phyloP scores from a whole-genome alignment of 2,797 vertebrate species.

The Microctenopoma steveboyesi region DNA sequence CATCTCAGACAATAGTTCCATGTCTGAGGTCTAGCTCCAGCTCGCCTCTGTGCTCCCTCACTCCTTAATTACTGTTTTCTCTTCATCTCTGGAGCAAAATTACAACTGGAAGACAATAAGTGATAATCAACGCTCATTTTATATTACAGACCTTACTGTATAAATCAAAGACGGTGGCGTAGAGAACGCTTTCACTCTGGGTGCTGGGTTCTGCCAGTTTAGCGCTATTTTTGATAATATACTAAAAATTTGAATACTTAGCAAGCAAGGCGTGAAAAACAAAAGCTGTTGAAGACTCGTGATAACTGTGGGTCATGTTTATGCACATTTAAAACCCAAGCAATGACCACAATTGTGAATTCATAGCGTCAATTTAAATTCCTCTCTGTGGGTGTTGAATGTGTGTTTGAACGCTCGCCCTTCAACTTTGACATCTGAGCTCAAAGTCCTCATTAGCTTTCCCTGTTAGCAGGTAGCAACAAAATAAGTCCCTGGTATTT shows the following conservation, averaged over 20 bases:
- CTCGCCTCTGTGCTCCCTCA: conserved; percentile 30
- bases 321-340: background rate
- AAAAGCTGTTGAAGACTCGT: conserved; percentile 3
- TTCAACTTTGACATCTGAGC: conserved; percentile 48
- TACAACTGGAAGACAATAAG: conserved; percentile 52
- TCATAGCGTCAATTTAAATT: background rate
- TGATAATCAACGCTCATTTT: conserved; percentile 46
- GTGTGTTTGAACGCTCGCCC: conserved; percentile 2
- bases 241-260: conserved; percentile 40
- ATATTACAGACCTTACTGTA: conserved; percentile 33
- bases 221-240: background rate
- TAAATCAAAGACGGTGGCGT: conserved; percentile 39
- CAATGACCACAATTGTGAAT: conserved; percentile 11
- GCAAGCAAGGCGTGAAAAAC: conserved; percentile 34
- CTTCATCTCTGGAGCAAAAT: conserved; percentile 58
- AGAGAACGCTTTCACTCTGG: conserved; percentile 8
- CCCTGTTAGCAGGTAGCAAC: conserved; percentile 37
- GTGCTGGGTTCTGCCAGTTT: conserved; percentile 6
- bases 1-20: conserved; percentile 42
- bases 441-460: conserved; percentile 51
- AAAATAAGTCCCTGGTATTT: conserved; percentile 51
- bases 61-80: conserved; percentile 74
- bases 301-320: background rate
- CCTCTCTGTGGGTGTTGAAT: conserved; percentile 31
- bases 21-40: conserved; percentile 47